Evolutionary conservation across 2,113 vertebrate genomes (phyloP).

Genomic region (Xiphophorus maculatus): DNA sequence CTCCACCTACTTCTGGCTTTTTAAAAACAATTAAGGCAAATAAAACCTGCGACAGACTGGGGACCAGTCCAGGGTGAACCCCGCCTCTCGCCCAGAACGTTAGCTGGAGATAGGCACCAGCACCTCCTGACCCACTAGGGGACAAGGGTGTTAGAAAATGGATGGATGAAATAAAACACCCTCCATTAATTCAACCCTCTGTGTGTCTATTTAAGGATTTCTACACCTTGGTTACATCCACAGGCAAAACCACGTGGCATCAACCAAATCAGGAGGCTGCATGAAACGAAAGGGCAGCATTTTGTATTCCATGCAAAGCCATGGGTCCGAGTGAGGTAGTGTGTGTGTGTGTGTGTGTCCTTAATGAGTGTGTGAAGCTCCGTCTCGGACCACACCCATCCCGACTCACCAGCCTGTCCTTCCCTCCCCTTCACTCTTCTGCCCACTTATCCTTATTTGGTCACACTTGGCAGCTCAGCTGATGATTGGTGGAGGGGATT

Average conservation of each 20-base stretch:
- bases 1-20: no score
- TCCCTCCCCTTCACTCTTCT: background rate
- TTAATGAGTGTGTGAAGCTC: background rate
- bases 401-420: background rate
- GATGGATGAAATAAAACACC: background rate
- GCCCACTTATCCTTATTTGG: conserved; percentile 68
- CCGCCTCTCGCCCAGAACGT: no score
- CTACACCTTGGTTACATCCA: background rate
- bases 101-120: no score
- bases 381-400: conserved; percentile 48
- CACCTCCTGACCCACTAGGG: no score
- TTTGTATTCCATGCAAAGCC: background rate
- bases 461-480: conserved; percentile 26
- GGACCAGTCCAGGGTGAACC: no score
- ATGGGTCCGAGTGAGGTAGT: background rate
- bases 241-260: background rate
- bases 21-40: no score
- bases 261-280: background rate
- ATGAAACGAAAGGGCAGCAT: background rate
- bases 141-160: no score
- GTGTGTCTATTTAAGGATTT: background rate
- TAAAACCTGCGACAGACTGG: no score
- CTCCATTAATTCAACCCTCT: background rate
- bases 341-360: fast-evolving
- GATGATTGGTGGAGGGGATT: conserved; percentile 57